A percentile compares a stretch with the other conserved stretches of the same genome.
Evolutionary conservation across 2,888 invertebrate genomes (phyloP).

Genomic region (Drosophila seclusa): DNA sequence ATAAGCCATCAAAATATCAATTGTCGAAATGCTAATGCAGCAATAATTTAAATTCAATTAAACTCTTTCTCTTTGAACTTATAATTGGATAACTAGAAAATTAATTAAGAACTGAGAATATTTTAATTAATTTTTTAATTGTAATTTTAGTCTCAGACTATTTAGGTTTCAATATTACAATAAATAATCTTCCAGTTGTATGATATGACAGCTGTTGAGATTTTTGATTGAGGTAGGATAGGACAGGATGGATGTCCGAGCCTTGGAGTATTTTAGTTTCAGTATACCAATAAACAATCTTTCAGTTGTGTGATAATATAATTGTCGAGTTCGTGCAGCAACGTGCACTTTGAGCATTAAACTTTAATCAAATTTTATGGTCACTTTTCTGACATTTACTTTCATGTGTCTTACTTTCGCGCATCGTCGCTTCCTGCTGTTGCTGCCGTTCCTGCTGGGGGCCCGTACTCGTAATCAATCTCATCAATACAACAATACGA

Average conservation of each 20-base stretch:
- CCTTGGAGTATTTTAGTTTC: background rate
- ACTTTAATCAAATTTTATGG: slow-evolving; percentile 75
- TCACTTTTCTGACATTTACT: slow-evolving; percentile 63
- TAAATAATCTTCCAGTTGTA: background rate
- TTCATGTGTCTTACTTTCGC: slow-evolving; percentile 58
- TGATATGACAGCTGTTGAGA: background rate
- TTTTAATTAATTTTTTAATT: background rate
- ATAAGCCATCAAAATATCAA: background rate
- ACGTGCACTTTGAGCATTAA: slow-evolving; percentile 54
- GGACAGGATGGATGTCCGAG: too few species aligned
- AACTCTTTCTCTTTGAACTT: background rate
- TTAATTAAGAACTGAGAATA: background rate
- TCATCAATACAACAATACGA: slow-evolving; percentile 72
- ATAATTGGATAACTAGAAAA: background rate
- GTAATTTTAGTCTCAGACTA: background rate
- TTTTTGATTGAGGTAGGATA: background rate
- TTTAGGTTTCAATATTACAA: background rate
- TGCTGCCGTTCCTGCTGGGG: slow-evolving; percentile 5
- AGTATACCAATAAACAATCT: background rate
- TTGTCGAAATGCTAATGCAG: background rate
- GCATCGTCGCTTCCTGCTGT: slow-evolving; percentile 26
- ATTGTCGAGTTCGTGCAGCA: slow-evolving; percentile 17
- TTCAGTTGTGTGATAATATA: background rate
- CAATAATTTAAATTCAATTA: background rate
- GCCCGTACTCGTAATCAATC: slow-evolving; percentile 73